Conservation (phyloP, 1,140 invertebrate species). For the Micrasema longulum region DNA sequence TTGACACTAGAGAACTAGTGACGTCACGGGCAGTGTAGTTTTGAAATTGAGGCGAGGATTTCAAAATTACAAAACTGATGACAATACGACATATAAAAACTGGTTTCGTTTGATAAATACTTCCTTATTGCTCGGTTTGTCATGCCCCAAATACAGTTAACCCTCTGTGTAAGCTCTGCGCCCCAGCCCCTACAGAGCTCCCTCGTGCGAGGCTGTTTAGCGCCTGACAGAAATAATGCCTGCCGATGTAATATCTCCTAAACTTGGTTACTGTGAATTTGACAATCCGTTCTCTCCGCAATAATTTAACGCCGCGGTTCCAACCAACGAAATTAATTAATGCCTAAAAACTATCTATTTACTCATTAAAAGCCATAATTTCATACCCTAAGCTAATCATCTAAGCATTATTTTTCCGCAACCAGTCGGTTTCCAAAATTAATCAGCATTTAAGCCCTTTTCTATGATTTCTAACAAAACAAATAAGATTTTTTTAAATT, state of each 20-base stretch:
- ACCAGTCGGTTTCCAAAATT: not conserved
- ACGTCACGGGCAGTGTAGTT: no score
- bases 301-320: conserved; percentile 12
- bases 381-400: not conserved
- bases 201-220: conserved; percentile 27
- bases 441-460: conserved; percentile 1
- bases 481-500: conserved; percentile 3
- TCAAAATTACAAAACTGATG: no score
- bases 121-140: no score
- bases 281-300: conserved; percentile 24
- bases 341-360: not conserved
- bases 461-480: not conserved
- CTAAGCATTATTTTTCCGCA: not conserved
- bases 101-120: no score
- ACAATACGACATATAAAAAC: no score
- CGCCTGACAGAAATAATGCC: conserved; percentile 39
- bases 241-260: conserved; percentile 32
- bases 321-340: conserved; percentile 8
- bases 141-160: no score
- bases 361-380: not conserved
- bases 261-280: conserved; percentile 27
- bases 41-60: no score
- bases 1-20: no score
- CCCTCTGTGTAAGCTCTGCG: no score
- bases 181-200: conserved; percentile 1